Conservation (phyloP, 2,113 vertebrate genomes). For the Dissostichus mawsoni region DNA sequence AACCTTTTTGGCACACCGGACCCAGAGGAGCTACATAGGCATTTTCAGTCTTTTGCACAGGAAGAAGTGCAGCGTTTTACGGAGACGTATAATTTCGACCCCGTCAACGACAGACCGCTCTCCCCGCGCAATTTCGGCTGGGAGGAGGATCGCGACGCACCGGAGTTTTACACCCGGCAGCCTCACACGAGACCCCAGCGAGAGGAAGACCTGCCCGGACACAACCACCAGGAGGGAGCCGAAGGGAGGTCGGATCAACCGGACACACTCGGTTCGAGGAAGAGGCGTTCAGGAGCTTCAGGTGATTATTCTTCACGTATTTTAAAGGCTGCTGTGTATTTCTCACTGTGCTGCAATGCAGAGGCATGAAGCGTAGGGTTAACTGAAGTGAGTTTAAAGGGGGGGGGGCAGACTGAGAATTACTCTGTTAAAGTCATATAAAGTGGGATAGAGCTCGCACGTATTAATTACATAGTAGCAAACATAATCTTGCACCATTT, state of each 20-base stretch:
- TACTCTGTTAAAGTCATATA: background rate
- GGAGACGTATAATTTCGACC: constrained; percentile 91
- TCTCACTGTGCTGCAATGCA: constrained; percentile 8
- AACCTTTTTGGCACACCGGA: constrained; percentile 92
- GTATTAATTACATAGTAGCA: background rate
- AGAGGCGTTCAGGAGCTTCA: constrained; percentile 81
- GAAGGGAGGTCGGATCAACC: constrained; percentile 3
- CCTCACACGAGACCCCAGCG: constrained; percentile 74
- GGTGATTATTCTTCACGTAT: constrained; percentile 57
- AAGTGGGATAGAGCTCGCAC: background rate
- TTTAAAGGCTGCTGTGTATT: background rate
- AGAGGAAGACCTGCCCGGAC: constrained; percentile 79
- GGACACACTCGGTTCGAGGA: constrained; percentile 70
- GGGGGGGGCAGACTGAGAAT: no score
- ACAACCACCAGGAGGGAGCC: constrained; percentile 56
- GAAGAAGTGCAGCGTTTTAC: constrained; percentile 82
- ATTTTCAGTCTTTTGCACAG: constrained; percentile 73
- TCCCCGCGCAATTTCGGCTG: constrained; percentile 87
- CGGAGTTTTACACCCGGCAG: constrained; percentile 90
- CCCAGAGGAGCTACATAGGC: constrained; percentile 83
- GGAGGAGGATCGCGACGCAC: constrained; percentile 85
- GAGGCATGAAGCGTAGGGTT: background rate
- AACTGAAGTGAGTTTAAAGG: background rate
- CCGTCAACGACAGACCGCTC: constrained; percentile 85
- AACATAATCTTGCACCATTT: no score